These are phyloP conservation scores for Toxotes chatareus DNA, from an alignment of 2,113 vertebrate species.

Conservation along the genomic window DNA sequence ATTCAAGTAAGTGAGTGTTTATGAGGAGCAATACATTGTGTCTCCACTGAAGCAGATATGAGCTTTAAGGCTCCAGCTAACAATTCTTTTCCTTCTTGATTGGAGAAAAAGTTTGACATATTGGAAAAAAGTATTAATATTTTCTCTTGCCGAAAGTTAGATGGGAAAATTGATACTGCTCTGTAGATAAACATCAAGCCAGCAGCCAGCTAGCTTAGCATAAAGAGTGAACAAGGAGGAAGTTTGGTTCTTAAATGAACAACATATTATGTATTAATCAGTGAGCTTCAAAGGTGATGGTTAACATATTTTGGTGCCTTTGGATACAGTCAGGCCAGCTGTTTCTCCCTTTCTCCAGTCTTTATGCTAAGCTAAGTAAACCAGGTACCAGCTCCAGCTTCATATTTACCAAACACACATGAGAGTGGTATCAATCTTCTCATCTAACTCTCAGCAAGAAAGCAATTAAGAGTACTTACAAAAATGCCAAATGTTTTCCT, in stretches of 20 bases:
- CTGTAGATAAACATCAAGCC: not conserved
- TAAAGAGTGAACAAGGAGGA: not conserved
- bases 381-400: not conserved
- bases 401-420: not conserved
- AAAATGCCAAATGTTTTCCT: slow-evolving; percentile 6
- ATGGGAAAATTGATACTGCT: not conserved
- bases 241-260: not conserved
- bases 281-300: not conserved
- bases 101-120: slow-evolving; percentile 11
- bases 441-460: not conserved
- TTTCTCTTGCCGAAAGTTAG: not conserved
- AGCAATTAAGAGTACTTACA: not conserved
- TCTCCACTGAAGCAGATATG: slow-evolving; percentile 21
- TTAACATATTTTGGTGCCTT: not conserved
- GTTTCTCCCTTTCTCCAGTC: not conserved
- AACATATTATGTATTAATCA: not conserved
- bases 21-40: slow-evolving; percentile 4
- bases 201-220: slow-evolving; percentile 16
- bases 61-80: not conserved
- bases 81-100: not conserved
- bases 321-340: not conserved
- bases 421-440: not conserved
- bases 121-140: not conserved
- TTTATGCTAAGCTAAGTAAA: slow-evolving; percentile 3
- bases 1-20: slow-evolving; percentile 45